A percentile compares a stretch with the other conserved stretches of the same genome.
Conservation (phyloP, 2,888 invertebrate species). For the Acleris laterana region DNA sequence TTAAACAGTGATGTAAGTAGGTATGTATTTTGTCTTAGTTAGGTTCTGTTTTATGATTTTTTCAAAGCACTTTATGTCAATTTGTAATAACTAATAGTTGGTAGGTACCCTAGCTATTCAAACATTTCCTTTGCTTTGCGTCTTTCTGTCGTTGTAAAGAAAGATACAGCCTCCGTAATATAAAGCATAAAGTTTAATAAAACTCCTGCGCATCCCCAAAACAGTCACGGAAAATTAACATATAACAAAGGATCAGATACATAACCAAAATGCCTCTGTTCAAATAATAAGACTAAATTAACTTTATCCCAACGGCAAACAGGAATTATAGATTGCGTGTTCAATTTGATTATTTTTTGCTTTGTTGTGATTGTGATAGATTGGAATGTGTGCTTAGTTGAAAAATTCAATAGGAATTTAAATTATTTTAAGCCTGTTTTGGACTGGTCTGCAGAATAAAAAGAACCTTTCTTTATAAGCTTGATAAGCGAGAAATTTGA, state of each 20-base stretch:
- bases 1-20: too few species aligned
- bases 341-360: background rate
- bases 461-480: background rate
- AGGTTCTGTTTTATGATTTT: too few species aligned
- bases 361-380: background rate
- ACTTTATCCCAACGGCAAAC: background rate
- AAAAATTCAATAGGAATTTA: constrained; percentile 1
- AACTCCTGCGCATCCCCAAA: background rate
- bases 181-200: too few species aligned
- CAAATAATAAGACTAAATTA: background rate
- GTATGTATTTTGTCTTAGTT: too few species aligned
- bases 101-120: too few species aligned
- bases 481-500: background rate
- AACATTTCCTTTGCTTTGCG: too few species aligned
- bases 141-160: too few species aligned
- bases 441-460: background rate
- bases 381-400: background rate
- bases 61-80: too few species aligned
- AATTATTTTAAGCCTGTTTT: background rate
- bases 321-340: background rate
- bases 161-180: too few species aligned
- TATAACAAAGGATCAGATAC: background rate
- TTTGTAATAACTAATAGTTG: too few species aligned
- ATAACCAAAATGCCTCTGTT: constrained; percentile 11
- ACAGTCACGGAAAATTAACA: constrained; percentile 7